These are phyloP conservation scores for Pristionchus entomophagus DNA, from an alignment of 2,888 invertebrate species.

Conservation along the genomic window DNA sequence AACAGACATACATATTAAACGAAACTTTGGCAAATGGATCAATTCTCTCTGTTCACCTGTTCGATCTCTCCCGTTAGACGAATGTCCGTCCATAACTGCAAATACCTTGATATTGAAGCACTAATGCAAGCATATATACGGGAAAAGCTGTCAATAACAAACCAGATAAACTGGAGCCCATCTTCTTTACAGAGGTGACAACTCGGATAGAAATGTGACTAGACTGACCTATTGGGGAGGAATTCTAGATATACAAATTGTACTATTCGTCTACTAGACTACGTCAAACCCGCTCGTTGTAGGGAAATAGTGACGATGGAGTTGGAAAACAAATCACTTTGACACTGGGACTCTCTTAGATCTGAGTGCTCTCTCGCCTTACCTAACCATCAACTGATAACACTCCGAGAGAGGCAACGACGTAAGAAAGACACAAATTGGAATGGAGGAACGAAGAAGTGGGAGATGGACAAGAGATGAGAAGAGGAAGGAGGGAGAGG, in stretches of 20 bases:
- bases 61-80: neutral
- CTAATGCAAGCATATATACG: neutral
- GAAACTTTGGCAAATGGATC: no score
- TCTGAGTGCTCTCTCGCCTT: neutral
- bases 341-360: neutral
- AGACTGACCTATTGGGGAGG: neutral
- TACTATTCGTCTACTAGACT: neutral
- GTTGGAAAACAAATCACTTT: neutral
- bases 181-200: neutral
- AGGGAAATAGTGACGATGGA: neutral
- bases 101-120: neutral
- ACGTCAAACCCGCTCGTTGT: neutral
- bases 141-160: neutral
- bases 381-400: neutral
- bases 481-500: neutral
- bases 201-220: neutral
- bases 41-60: neutral
- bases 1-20: no score
- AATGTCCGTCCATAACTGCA: conserved; percentile 7
- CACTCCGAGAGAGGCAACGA: neutral
- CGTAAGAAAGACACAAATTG: neutral
- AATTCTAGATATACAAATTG: neutral
- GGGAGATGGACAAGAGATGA: neutral
- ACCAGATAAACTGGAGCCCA: conserved; percentile 18
- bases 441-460: neutral